Conservation (phyloP, 2,888 invertebrate species). For the Epistrophella euchroma region DNA sequence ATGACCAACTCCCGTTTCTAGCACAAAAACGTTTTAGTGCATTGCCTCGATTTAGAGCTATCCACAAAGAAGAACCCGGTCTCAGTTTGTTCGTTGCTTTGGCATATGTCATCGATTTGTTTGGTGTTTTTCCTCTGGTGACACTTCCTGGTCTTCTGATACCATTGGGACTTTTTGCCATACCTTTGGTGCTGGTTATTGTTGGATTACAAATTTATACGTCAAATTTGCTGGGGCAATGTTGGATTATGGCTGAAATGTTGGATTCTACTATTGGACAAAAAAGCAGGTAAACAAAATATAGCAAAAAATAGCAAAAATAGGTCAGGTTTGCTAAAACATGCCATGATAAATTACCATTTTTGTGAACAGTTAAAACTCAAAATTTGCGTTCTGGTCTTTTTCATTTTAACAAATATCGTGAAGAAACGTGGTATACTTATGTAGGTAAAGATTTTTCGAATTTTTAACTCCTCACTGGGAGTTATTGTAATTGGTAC, state of each 20-base stretch:
- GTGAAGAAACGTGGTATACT: no score
- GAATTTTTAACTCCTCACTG: no score
- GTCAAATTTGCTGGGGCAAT: constrained; percentile 90
- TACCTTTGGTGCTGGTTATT: constrained; percentile 88
- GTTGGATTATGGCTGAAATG: constrained; percentile 92
- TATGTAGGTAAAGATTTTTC: no score
- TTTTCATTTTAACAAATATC: no score
- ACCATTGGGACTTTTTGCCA: constrained; percentile 89
- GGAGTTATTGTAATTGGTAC: no score
- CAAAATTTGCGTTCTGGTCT: no score
- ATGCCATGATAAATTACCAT: no score
- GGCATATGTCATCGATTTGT: constrained; percentile 91
- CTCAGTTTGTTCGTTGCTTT: constrained; percentile 89
- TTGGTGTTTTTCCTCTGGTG: constrained; percentile 93
- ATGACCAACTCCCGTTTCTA: constrained; percentile 82
- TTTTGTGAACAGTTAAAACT: no score
- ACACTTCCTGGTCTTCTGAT: constrained; percentile 90
- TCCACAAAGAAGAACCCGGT: constrained; percentile 78
- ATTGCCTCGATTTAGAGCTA: constrained; percentile 80
- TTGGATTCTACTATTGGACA: constrained; percentile 88
- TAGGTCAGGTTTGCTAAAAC: no score
- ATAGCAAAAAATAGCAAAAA: no score
- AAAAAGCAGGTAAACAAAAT: constrained; percentile 84
- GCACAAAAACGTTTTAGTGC: constrained; percentile 81
- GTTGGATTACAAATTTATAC: constrained; percentile 91